phyloP scores from a whole-genome alignment of 2,113 vertebrate genomes.

The Phrynosoma platyrhinos region DNA sequence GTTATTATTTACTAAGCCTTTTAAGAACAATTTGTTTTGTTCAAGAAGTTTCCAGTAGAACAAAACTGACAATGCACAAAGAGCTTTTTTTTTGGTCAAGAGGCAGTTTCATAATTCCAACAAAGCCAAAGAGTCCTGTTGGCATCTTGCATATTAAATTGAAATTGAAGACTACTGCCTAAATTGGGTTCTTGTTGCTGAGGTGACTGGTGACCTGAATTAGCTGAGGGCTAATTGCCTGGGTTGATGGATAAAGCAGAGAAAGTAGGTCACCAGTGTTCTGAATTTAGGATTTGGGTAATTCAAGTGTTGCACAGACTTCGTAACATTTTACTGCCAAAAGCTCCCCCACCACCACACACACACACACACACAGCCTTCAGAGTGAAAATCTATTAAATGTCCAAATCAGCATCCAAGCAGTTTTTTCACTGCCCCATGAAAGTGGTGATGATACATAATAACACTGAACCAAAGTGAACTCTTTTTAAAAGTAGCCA shows the following conservation, averaged over 20 bases:
- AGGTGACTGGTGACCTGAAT: slow-evolving; percentile 59
- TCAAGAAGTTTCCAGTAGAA: not conserved
- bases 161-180: slow-evolving; percentile 26
- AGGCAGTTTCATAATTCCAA: not conserved
- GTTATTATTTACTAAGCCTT: not conserved
- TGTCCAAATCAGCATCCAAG: not conserved
- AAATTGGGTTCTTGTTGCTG: slow-evolving; percentile 28
- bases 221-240: slow-evolving; percentile 48
- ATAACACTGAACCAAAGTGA: not conserved
- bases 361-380: not conserved
- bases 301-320: not conserved
- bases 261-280: slow-evolving; percentile 51
- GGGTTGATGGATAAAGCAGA: slow-evolving; percentile 53
- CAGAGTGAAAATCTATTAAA: not conserved
- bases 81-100: not conserved
- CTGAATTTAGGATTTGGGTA: slow-evolving; percentile 21
- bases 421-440: not conserved
- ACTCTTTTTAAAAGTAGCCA: not conserved
- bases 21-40: not conserved
- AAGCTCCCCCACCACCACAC: not conserved
- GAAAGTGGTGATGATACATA: not conserved
- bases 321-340: not conserved
- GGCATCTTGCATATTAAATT: not conserved
- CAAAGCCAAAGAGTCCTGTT: not conserved
- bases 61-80: not conserved